Evolutionary conservation across 2,113 vertebrate genomes (phyloP), one percentile per base, ranked within the genome.

Genomic region (Rafetus swinhoei): DNA sequence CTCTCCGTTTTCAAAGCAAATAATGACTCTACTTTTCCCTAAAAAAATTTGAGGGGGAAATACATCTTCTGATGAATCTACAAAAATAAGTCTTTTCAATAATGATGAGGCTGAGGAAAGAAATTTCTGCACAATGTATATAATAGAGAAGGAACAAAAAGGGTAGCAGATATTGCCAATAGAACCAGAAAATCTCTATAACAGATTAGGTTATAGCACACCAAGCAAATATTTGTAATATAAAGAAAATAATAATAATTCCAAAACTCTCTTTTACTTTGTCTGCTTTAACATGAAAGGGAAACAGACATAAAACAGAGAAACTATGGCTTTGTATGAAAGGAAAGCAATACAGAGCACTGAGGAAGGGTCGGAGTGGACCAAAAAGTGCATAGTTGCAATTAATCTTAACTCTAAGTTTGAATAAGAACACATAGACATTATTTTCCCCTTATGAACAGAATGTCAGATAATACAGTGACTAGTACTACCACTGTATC

Each of bases 231-330:
- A 7, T 54, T 86, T 56, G 27, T 60, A 52, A 82, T 76, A 80
- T 29, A 85, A 14, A 79, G 60, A 96, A 97, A 96, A 94, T 88
- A 94, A 94, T 88, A 94, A 93, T 74, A 89, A 77, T 86, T 96
- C 87, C 94, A 91, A 95, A 86, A 93, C 88, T 39, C 92, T 77
- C 53, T 91, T 97, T 69, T 39, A 90, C 95, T 94, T 95, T 93
- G 84, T 45, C 87, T 91, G 79, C 89, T 90, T 88, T 32, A 76
- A 77, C 82, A 82, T 95, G 86, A 95, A 95, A 95, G 79, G 93
- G 86, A 57, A 97, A 93, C 87, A 74, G 69, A 82, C 80, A 88
- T 79, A 87, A 97, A 96, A 91, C 50, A 80, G n/a, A 21, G 25
- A 81, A 95, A 86, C 9, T 89, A 54, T 62, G n/a, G 50, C 32